Conservation (phyloP, 35 echinoderm and acorn worm species). For the Holothuria glaberrima region DNA sequence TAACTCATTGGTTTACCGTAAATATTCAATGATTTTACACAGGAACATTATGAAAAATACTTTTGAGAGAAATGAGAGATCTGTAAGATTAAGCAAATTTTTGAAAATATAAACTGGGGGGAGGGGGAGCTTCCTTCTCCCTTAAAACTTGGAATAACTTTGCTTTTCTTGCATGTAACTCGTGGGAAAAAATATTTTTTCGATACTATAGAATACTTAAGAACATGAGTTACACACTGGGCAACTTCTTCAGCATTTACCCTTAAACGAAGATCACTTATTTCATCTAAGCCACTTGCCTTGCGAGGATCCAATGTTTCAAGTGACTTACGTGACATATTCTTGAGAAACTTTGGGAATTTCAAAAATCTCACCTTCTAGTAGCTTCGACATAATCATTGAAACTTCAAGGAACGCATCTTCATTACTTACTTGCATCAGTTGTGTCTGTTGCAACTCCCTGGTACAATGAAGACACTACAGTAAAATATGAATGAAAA, state of each 20-base stretch:
- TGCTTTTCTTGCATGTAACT: background rate
- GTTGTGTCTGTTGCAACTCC: too few relatives aligned
- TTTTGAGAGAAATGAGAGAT: too few relatives aligned
- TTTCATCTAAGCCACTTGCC: background rate
- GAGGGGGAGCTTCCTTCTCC: background rate
- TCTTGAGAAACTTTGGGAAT: too few relatives aligned
- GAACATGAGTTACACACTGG: background rate
- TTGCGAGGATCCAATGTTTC: too few relatives aligned
- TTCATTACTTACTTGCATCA: slow-evolving; percentile 1
- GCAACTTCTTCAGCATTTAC: background rate
- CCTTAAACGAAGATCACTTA: background rate
- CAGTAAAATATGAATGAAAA: too few relatives aligned
- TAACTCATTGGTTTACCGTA: too few relatives aligned
- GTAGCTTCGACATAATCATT: slow-evolving; percentile 11
- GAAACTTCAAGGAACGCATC: too few relatives aligned
- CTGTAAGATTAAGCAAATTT: too few relatives aligned
- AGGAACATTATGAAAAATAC: too few relatives aligned
- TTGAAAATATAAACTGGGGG: too few relatives aligned
- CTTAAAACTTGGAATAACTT: slow-evolving; percentile 4
- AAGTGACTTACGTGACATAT: too few relatives aligned
- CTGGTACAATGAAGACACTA: background rate
- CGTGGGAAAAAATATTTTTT: background rate
- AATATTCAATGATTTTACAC: too few relatives aligned
- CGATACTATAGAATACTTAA: background rate
- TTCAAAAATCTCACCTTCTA: background rate